phyloP scores from a whole-genome alignment of 2,888 invertebrate species.

The Acrocera orbiculus region DNA sequence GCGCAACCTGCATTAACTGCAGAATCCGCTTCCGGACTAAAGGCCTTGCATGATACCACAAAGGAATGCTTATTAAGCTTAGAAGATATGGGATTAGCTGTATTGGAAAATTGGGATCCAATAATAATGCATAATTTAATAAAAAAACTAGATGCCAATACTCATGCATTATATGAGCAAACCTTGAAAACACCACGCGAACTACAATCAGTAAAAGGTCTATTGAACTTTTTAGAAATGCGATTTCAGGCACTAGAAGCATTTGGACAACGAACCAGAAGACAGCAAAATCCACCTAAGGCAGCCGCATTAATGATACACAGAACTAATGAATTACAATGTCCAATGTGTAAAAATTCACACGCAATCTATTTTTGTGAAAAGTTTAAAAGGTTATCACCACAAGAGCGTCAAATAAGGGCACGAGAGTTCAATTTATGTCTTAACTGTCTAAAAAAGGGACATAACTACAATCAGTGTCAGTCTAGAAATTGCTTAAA shows the following conservation, averaged over 20 bases:
- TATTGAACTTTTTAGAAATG: no score
- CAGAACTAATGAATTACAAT: no score
- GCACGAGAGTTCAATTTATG: conserved; percentile 1
- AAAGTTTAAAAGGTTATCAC: no score
- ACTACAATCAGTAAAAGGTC: conserved; percentile 3
- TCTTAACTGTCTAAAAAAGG: background rate
- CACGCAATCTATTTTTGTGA: no score
- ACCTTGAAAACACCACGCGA: conserved; percentile 5
- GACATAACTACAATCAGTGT: background rate
- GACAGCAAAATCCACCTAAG: no score
- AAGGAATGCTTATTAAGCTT: conserved; percentile 3
- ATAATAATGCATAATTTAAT: conserved; percentile 5
- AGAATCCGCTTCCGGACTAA: conserved; percentile 5
- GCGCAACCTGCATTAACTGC: no score
- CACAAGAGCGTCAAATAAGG: no score
- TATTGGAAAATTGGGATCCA: conserved; percentile 4
- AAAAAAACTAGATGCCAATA: conserved; percentile 6
- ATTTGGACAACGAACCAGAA: conserved; percentile 1
- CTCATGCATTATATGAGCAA: conserved; percentile 6
- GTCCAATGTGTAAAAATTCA: no score
- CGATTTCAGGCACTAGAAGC: no score
- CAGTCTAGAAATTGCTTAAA: conserved; percentile 2
- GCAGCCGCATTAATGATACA: no score
- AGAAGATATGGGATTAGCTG: conserved; percentile 4
- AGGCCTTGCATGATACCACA: conserved; percentile 7